These are phyloP conservation scores for Megalopta genalis DNA, from an alignment of 1,140 invertebrate genomes.

Conservation along the genomic window DNA sequence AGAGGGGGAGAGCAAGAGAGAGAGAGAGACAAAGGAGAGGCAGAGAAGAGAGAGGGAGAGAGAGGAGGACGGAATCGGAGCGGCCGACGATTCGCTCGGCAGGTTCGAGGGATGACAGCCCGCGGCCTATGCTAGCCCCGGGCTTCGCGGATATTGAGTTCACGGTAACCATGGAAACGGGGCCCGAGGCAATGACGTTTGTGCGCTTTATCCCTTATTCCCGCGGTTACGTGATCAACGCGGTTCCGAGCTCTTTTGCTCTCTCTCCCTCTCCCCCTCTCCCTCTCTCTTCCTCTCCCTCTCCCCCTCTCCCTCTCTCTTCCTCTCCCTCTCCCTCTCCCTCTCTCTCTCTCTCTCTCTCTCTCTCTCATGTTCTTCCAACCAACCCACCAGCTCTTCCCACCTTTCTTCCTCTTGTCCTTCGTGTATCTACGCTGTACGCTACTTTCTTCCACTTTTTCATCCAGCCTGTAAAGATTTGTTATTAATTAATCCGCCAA, in stretches of 20 bases:
- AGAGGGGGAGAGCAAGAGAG: not conserved
- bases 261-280: conserved; percentile 37
- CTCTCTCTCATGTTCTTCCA: not conserved
- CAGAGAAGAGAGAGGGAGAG: not conserved
- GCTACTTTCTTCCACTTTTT: not conserved
- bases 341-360: conserved; percentile 47
- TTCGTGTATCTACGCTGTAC: not conserved
- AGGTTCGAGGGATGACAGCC: conserved; percentile 79
- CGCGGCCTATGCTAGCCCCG: conserved; percentile 63
- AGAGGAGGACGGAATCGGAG: not conserved
- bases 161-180: conserved; percentile 82
- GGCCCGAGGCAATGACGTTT: conserved; percentile 76
- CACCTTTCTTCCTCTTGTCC: too few species aligned
- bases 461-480: not conserved
- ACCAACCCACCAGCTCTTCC: not conserved
- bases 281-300: conserved; percentile 27
- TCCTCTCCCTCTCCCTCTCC: conserved; percentile 14
- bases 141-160: conserved; percentile 82
- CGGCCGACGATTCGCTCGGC: conserved; percentile 68
- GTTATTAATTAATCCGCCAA: not conserved
- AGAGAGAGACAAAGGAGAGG: not conserved
- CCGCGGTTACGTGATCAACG: conserved; percentile 75
- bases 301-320: conserved; percentile 33
- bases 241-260: conserved; percentile 55
- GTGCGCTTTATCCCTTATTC: conserved; percentile 78